phyloP scores from a whole-genome alignment of 2,113 vertebrate genomes.

The Gopherus flavomarginatus region DNA sequence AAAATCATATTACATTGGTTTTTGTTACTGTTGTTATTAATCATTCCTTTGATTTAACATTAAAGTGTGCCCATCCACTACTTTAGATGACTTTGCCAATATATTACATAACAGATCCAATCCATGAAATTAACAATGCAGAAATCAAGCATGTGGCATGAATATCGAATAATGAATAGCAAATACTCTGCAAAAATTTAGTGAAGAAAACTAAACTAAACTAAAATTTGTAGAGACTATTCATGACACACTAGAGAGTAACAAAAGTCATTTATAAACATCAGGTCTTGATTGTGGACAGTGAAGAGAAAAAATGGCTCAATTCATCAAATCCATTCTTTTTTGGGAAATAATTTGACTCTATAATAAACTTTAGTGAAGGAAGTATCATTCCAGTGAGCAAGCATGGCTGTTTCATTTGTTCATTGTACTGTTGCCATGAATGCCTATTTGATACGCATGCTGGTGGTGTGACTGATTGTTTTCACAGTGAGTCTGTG shows the following conservation, averaged over 20 bases:
- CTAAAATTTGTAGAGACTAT: not conserved
- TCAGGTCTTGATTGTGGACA: not conserved
- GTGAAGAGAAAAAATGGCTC: not conserved
- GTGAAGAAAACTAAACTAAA: not conserved
- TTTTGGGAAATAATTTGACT: not conserved
- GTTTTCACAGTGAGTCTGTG: slow-evolving; percentile 49
- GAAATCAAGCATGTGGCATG: not conserved
- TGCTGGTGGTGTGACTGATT: slow-evolving; percentile 60
- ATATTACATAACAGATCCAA: not conserved
- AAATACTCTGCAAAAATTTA: not conserved
- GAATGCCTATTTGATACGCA: slow-evolving; percentile 57
- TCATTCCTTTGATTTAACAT: not conserved
- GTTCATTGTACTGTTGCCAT: slow-evolving; percentile 24
- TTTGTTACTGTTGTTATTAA: not conserved
- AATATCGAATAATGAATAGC: not conserved
- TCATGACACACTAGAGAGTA: not conserved
- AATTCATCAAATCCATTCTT: not conserved
- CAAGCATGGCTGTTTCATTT: slow-evolving; percentile 4
- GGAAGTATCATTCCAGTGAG: slow-evolving; percentile 8
- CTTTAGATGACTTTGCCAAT: not conserved
- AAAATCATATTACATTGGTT: not conserved
- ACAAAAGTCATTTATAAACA: not conserved
- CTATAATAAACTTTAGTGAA: not conserved
- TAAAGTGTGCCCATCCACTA: not conserved
- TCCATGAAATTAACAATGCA: not conserved